Conservation (phyloP, 64 coral and sea anemone species). For the Trachythela sp. region DNA sequence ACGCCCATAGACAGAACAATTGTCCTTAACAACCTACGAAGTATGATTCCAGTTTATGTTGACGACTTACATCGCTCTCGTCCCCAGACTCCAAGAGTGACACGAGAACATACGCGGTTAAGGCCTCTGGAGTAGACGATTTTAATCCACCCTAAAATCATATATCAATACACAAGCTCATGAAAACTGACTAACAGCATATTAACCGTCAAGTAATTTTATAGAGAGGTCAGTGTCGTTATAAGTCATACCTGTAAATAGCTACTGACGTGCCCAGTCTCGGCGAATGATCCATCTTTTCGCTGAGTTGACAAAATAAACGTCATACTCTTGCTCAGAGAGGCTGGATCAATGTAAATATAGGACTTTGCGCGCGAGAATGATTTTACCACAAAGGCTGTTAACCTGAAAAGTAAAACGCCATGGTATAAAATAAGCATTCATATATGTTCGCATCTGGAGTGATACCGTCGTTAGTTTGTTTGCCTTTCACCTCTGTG, state of each 20-base stretch:
- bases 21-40: no score
- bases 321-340: slow-evolving; percentile 46
- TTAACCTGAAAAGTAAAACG: slow-evolving; percentile 64
- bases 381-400: slow-evolving; percentile 86
- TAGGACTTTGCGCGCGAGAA: slow-evolving; percentile 78
- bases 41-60: no score
- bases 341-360: slow-evolving; percentile 78
- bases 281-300: slow-evolving; percentile 59
- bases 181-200: not conserved
- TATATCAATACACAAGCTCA: not conserved
- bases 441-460: not conserved
- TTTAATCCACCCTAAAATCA: slow-evolving; percentile 15
- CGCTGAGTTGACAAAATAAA: slow-evolving; percentile 67
- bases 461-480: not conserved
- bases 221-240: not conserved
- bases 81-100: slow-evolving; percentile 9
- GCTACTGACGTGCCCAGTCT: slow-evolving; percentile 62
- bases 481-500: no score
- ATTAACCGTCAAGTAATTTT: not conserved
- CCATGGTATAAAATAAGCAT: not conserved
- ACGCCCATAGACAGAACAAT: no score
- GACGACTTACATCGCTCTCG: not conserved
- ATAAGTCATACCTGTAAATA: slow-evolving; percentile 65
- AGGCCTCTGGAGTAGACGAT: not conserved
- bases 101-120: slow-evolving; percentile 1